A percentile compares a stretch with the other conserved stretches of the same genome.
These are phyloP conservation scores for Crambe crambe DNA, from an alignment of 37 sponge, comb jelly and placozoan species.

Conservation along the genomic window DNA sequence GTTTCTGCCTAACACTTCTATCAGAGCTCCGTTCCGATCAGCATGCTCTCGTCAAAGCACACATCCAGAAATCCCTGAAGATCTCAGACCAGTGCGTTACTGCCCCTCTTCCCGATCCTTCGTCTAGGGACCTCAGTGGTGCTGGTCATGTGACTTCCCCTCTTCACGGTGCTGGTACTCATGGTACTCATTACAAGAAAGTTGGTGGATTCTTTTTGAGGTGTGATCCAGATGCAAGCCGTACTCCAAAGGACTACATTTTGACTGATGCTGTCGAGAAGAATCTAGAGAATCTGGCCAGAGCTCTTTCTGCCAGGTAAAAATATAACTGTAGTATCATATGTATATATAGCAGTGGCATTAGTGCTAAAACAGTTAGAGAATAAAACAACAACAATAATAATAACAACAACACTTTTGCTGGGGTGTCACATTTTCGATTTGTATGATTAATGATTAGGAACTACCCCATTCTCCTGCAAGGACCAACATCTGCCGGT, in stretches of 20 bases:
- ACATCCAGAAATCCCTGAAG: slow-evolving; percentile 26
- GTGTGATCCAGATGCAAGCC: slow-evolving; percentile 30
- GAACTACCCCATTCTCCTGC: slow-evolving; percentile 86
- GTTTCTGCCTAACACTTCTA: slow-evolving; percentile 66
- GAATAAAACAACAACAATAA: too few relatives aligned
- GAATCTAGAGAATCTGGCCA: slow-evolving; percentile 89
- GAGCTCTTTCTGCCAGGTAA: slow-evolving; percentile 91
- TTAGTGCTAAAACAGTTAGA: too few relatives aligned
- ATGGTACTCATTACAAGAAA: neutral
- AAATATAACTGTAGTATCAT: neutral
- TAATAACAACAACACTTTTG: too few relatives aligned
- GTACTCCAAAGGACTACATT: slow-evolving; percentile 55
- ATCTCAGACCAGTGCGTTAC: slow-evolving; percentile 19
- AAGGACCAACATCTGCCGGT: slow-evolving; percentile 96
- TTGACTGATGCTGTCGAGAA: slow-evolving; percentile 80
- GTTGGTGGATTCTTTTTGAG: slow-evolving; percentile 92
- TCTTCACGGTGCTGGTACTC: slow-evolving; percentile 21
- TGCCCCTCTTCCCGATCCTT: slow-evolving; percentile 24
- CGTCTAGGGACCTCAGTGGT: slow-evolving; percentile 7
- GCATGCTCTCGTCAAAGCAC: slow-evolving; percentile 31
- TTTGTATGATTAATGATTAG: slow-evolving; percentile 1
- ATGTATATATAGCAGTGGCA: too few relatives aligned
- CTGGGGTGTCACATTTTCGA: too few relatives aligned
- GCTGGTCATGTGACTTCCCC: neutral
- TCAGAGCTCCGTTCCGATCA: slow-evolving; percentile 56